Percentiles rank a stretch among this genome's conserved stretches.
Conservation (phyloP, 2,113 vertebrate genomes). For the Capreolus pygargus region DNA sequence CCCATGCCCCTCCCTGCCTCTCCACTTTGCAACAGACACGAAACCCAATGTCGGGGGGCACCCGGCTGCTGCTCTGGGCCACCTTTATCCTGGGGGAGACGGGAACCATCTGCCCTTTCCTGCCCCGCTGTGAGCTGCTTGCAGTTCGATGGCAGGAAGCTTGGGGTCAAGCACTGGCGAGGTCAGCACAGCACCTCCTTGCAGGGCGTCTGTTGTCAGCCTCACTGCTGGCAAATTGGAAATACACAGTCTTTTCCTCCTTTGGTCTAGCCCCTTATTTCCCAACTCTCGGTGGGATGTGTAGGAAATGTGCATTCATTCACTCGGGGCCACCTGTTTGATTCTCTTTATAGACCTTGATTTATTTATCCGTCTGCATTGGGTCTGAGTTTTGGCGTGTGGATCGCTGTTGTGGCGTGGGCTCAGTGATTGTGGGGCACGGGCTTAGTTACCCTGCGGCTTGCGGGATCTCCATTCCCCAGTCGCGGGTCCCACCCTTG, state of each 20-base stretch:
- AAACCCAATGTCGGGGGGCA: not conserved
- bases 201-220: not conserved
- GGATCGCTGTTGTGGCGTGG: not conserved
- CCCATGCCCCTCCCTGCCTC: too few relatives aligned
- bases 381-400: fast-evolving
- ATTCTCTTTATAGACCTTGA: not conserved
- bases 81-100: fast-evolving
- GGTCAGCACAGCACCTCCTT: not conserved
- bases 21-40: not conserved
- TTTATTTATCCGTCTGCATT: not conserved
- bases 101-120: fast-evolving
- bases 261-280: not conserved
- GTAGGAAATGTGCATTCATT: not conserved
- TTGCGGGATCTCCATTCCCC: fast-evolving
- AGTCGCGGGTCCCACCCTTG: not conserved
- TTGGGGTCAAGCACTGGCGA: fast-evolving
- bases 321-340: not conserved
- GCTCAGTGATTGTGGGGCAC: not conserved
- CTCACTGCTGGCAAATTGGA: not conserved
- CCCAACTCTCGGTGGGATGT: not conserved
- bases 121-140: fast-evolving
- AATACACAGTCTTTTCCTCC: not conserved
- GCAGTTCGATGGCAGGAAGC: not conserved
- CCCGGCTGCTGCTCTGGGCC: fast-evolving
- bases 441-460: not conserved